Percentiles rank a stretch among this genome's conserved stretches.
Conservation (phyloP, 1,140 invertebrate genomes). For the Zaprionus nigranus region DNA sequence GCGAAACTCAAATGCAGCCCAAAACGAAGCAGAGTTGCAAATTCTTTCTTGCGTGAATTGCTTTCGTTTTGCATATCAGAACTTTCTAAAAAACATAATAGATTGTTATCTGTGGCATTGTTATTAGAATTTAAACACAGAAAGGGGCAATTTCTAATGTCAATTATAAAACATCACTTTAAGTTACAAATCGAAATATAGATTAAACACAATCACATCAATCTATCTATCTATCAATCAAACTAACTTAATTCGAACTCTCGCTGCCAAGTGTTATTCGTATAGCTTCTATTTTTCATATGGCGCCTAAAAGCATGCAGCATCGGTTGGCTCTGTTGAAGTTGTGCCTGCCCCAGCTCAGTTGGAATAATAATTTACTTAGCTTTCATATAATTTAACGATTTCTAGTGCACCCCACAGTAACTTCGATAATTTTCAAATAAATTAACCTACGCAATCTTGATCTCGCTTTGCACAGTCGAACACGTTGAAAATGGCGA, state of each 20-base stretch:
- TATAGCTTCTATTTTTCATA: too few relatives aligned
- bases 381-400: background rate
- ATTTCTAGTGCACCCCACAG: background rate
- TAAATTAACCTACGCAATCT: too few relatives aligned
- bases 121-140: background rate
- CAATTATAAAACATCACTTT: too few relatives aligned
- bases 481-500: background rate
- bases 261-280: too few relatives aligned
- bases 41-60: background rate
- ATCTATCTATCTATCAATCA: too few relatives aligned
- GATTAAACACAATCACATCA: too few relatives aligned
- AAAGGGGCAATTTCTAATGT: too few relatives aligned
- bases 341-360: background rate
- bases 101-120: background rate
- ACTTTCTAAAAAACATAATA: background rate
- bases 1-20: conserved; percentile 6
- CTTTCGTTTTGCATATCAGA: background rate
- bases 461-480: too few relatives aligned
- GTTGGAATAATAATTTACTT: background rate
- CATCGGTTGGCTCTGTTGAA: background rate
- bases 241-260: too few relatives aligned
- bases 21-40: background rate
- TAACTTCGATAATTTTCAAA: background rate
- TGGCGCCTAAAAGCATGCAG: background rate
- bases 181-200: too few relatives aligned